A percentile compares a stretch with the other conserved stretches of the same genome.
Conservation (phyloP, 2,888 invertebrate genomes). For the Sisyra nigra region DNA sequence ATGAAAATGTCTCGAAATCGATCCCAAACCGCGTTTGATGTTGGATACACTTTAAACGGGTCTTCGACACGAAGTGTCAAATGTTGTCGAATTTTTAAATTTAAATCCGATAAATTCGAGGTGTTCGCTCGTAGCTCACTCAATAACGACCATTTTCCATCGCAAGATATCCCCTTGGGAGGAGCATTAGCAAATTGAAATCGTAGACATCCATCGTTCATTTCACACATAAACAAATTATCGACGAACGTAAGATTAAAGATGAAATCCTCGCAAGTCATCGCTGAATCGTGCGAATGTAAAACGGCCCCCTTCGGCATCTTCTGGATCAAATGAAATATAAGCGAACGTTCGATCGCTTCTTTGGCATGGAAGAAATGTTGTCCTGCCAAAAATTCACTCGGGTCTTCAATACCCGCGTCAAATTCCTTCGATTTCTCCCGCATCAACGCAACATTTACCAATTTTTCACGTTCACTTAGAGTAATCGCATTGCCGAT, state of each 20-base stretch:
- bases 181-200: background rate
- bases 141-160: slow-evolving; percentile 27
- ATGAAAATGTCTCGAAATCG: slow-evolving; percentile 38
- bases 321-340: slow-evolving; percentile 44
- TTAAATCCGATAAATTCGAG: slow-evolving; percentile 29
- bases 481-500: slow-evolving; percentile 18
- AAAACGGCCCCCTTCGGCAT: slow-evolving; percentile 64
- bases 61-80: slow-evolving; percentile 38
- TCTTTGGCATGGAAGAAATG: slow-evolving; percentile 47
- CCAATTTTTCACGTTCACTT: slow-evolving; percentile 17
- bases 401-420: slow-evolving; percentile 15
- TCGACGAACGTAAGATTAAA: slow-evolving; percentile 43
- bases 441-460: slow-evolving; percentile 18
- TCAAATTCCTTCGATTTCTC: slow-evolving; percentile 19
- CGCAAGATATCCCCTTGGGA: background rate
- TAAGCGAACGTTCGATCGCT: slow-evolving; percentile 39
- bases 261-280: slow-evolving; percentile 42
- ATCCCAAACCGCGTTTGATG: slow-evolving; percentile 40
- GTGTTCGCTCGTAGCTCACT: slow-evolving; percentile 26
- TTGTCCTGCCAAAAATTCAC: slow-evolving; percentile 40
- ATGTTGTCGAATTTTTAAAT: slow-evolving; percentile 32
- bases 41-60: slow-evolving; percentile 31
- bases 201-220: slow-evolving; percentile 14
- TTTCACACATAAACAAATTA: slow-evolving; percentile 37
- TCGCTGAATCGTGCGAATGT: slow-evolving; percentile 51